Percentiles rank a stretch among this genome's conserved stretches.
phyloP scores from a whole-genome alignment of 53 echinoderm and acorn worm species.

The Paracentrotus lividus region DNA sequence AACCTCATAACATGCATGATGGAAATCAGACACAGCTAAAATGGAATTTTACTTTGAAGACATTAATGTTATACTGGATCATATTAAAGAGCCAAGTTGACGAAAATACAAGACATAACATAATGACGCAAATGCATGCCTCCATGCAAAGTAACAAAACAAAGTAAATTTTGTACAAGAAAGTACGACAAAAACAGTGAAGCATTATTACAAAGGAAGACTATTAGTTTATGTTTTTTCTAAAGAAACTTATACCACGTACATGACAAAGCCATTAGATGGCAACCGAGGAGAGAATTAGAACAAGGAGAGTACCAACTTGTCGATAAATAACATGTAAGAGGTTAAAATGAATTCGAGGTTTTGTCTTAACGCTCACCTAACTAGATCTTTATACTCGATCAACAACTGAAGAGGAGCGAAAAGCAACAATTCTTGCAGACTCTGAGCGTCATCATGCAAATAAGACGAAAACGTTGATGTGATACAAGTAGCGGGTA shows the following conservation, averaged over 20 bases:
- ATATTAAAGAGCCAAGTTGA: too few relatives aligned
- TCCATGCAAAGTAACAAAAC: not conserved
- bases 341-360: constrained; percentile 26
- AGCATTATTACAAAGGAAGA: not conserved
- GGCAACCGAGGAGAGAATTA: constrained; percentile 13
- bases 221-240: too few relatives aligned
- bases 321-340: constrained; percentile 26
- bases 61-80: too few relatives aligned
- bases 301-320: constrained; percentile 4
- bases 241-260: too few relatives aligned
- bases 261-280: constrained; percentile 23
- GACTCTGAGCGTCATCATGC: constrained; percentile 13
- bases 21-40: too few relatives aligned
- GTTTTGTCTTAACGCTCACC: constrained; percentile 60
- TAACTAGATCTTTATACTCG: constrained; percentile 67
- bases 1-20: too few relatives aligned
- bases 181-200: not conserved
- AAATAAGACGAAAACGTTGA: constrained; percentile 24
- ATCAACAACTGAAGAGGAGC: constrained; percentile 59
- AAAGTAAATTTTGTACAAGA: not conserved
- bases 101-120: not conserved
- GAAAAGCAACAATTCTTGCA: constrained; percentile 53
- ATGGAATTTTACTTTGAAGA: too few relatives aligned
- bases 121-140: too few relatives aligned
- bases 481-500: constrained; percentile 13